A percentile compares a stretch with the other conserved stretches of the same genome.
phyloP scores from a whole-genome alignment of 2,888 invertebrate genomes.

The Vesta saturnalis region DNA sequence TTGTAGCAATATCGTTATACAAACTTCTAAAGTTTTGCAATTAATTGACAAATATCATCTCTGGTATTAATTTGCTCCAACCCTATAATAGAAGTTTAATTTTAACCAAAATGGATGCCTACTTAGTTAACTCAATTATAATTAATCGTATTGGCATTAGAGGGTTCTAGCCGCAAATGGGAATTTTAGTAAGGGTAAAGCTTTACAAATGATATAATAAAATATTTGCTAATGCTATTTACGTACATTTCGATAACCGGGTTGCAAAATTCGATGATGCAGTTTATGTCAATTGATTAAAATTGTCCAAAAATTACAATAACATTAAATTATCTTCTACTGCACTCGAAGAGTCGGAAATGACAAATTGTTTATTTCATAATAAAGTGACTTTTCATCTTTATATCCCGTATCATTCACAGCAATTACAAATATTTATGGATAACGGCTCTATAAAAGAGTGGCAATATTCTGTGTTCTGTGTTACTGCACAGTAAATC shows the following conservation, averaged over 20 bases:
- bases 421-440: no score
- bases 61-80: neutral
- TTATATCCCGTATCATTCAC: no score
- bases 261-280: neutral
- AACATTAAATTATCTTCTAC: no score
- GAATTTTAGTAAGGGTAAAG: neutral
- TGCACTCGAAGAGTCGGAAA: no score
- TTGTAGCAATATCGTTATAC: no score
- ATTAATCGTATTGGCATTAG: conserved; percentile 15
- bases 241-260: neutral
- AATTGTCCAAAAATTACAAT: no score
- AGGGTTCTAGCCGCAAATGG: conserved; percentile 8
- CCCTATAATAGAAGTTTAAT: neutral
- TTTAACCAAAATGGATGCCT: conserved; percentile 9
- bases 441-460: no score
- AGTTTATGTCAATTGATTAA: no score
- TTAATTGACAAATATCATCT: neutral
- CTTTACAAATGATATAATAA: neutral
- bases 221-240: neutral
- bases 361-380: no score
- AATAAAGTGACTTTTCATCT: no score
- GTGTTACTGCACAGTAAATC: no score
- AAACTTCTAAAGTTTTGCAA: neutral
- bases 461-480: no score
- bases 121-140: conserved; percentile 14